Conservation (phyloP, 2,113 vertebrate genomes). For the Eolophus roseicapilla region DNA sequence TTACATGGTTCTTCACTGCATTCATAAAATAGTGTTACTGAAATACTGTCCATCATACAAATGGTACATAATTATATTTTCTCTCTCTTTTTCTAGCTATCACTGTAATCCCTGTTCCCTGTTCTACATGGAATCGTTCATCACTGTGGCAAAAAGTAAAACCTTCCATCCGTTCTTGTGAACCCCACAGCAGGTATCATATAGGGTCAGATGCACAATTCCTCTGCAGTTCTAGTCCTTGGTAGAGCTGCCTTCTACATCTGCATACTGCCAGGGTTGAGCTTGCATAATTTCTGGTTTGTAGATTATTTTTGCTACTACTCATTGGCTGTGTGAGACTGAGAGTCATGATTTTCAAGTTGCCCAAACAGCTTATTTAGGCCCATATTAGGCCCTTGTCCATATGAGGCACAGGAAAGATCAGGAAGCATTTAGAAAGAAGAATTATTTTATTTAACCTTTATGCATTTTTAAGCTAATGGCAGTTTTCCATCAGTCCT, state of each 20-base stretch:
- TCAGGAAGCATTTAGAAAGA: neutral
- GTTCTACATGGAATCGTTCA: fast-evolving
- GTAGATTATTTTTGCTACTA: neutral
- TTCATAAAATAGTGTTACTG: neutral
- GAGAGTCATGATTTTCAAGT: neutral
- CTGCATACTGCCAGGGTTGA: neutral
- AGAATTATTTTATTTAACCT: neutral
- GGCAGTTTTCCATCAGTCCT: neutral
- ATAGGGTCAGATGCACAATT: neutral
- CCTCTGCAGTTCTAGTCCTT: neutral
- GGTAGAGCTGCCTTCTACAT: neutral
- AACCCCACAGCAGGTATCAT: too few species aligned
- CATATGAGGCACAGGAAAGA: neutral
- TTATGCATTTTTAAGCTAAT: neutral
- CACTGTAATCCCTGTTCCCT: neutral
- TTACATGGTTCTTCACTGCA: neutral
- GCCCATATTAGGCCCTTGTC: too few species aligned
- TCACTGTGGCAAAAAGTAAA: neutral
- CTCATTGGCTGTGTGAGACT: neutral
- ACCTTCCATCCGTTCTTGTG: fast-evolving
- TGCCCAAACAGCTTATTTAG: neutral
- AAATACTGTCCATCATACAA: neutral
- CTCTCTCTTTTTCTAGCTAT: neutral
- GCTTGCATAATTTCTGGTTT: neutral
- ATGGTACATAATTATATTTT: neutral